Conservation (phyloP, 2,113 vertebrate genomes). For the Tichodroma muraria region DNA sequence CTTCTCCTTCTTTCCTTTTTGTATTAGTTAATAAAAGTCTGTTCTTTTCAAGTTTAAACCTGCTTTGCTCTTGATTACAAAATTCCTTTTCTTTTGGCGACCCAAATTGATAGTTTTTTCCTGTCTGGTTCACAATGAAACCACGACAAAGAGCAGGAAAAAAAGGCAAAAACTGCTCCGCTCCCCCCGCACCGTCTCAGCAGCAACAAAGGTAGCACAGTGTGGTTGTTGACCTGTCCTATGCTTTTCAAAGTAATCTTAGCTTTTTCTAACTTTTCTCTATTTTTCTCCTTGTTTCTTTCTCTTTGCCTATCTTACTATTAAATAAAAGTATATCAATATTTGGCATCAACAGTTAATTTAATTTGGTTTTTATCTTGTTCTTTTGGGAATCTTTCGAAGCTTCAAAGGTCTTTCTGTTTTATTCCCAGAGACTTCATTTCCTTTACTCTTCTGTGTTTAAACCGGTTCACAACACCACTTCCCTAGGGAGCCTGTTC, state of each 20-base stretch:
- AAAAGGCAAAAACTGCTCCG: rapidly evolving
- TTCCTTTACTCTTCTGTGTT: neutral
- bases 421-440: neutral
- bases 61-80: no score
- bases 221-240: neutral
- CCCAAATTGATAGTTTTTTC: no score
- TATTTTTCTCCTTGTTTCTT: neutral
- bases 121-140: no score
- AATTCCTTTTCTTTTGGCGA: no score
- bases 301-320: no score
- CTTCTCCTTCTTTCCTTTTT: no score
- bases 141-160: no score
- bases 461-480: neutral
- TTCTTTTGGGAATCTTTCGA: neutral
- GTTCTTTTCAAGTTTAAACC: no score
- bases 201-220: neutral
- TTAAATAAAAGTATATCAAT: neutral
- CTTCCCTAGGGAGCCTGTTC: neutral
- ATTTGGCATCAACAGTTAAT: neutral
- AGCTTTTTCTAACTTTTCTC: neutral
- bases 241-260: neutral
- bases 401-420: neutral
- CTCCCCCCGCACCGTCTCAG: rapidly evolving
- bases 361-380: neutral
- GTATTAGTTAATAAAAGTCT: no score